Base-by-base conservation (phyloP, 2,113 vertebrate genomes). In the Scomber japonicus region DNA sequence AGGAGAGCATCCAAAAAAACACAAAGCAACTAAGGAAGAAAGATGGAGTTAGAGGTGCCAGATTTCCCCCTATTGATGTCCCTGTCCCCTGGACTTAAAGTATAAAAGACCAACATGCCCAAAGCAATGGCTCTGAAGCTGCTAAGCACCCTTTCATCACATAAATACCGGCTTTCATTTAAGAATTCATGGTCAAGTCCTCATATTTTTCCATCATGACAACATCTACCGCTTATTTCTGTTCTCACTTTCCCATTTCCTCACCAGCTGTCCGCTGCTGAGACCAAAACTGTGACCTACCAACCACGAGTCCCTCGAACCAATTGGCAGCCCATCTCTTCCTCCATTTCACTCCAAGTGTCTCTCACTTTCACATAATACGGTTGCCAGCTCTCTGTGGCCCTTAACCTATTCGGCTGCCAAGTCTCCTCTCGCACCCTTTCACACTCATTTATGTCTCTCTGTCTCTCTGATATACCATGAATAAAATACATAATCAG, bases 311-410 rank as follows among this genome's bases (percentile, higher is more conserved):
- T 4, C 50, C 9, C 27, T 49, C 24, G 11, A 45, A 53, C 67
- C 21, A 65, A 46, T 5, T n/a, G 66, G 49, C 40, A 57, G 10
- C 40, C 19, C 45, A 55, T 62, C 55, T 45, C 10, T 48, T 13
- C 30, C 12, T 62, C 11, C 3, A 55, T 64, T 19, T 16, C 55
- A 8, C 15, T 68, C 12, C 0, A 24, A 40, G 17, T 9, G 7
- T 67, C 15, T 77, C 51, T 67, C 50, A 40, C 59, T 78, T 60
- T 86, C 62, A 53, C 59, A 76, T 71, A 91, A 86, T 71, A 86
- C 79, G 83, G 84, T 75, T 91, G 83, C 90, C 89, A 92, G 75
- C 53, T 82, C 68, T 85, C 71, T 56, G 19, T 63, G 61, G 79
- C 27, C 45, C 71, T 75, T 70, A 69, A 78, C 16, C 7, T 35